phyloP scores from a whole-genome alignment of 2,888 invertebrate genomes.

The Drosophila infuscata region DNA sequence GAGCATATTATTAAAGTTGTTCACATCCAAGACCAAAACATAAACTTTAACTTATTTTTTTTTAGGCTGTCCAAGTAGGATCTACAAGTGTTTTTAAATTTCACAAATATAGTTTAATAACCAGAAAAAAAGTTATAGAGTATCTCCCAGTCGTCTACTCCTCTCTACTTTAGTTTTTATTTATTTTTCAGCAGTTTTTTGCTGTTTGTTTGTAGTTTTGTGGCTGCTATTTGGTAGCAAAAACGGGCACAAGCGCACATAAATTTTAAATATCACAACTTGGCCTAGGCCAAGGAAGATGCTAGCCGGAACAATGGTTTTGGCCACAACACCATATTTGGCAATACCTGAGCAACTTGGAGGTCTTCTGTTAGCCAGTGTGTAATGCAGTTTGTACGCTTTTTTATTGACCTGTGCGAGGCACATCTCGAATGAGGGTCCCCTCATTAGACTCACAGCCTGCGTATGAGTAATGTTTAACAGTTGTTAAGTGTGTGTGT shows the following conservation, averaged over 20 bases:
- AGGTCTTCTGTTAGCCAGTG: conserved; percentile 22
- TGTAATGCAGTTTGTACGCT: conserved; percentile 76
- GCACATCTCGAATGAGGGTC: conserved; percentile 22
- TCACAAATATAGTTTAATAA: background rate
- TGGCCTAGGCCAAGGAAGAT: conserved; percentile 49
- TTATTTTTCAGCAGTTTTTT: conserved; percentile 9
- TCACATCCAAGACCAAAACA: background rate
- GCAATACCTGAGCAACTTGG: conserved; percentile 39
- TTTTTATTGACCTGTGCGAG: conserved; percentile 77
- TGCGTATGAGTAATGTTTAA: conserved; percentile 70
- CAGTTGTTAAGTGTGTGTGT: conserved; percentile 13
- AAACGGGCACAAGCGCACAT: conserved; percentile 65
- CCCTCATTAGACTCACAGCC: conserved; percentile 37
- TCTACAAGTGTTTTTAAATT: background rate
- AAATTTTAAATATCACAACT: conserved; percentile 74
- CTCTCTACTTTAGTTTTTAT: background rate
- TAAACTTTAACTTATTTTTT: background rate
- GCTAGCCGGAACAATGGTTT: conserved; percentile 59
- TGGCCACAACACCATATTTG: conserved; percentile 63
- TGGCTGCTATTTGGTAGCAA: conserved; percentile 43
- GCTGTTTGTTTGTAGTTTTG: conserved; percentile 24
- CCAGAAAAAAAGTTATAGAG: conserved; percentile 1
- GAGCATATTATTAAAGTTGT: background rate
- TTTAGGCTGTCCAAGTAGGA: background rate
- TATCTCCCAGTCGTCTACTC: background rate